These are phyloP conservation scores for Caenorhabditis remanei DNA, from an alignment of 1,140 invertebrate species.

Conservation along the genomic window DNA sequence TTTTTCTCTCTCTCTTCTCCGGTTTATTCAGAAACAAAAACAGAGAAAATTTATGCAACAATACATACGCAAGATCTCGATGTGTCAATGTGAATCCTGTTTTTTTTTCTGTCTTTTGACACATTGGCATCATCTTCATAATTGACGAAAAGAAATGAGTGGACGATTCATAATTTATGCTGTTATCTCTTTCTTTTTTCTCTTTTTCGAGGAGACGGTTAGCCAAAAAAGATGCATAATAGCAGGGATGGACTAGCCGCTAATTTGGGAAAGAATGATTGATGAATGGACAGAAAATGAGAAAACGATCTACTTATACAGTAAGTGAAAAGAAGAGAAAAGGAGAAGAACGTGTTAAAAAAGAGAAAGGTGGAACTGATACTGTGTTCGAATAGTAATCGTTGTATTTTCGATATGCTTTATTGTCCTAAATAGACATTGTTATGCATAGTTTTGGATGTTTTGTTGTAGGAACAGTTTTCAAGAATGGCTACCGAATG, in stretches of 20 bases:
- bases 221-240: conserved; percentile 30
- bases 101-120: neutral
- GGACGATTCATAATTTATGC: conserved; percentile 40
- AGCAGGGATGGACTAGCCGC: conserved; percentile 23
- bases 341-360: neutral
- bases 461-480: too few relatives aligned
- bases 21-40: neutral
- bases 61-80: conserved; percentile 24
- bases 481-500: too few relatives aligned
- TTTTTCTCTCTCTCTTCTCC: neutral
- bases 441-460: too few relatives aligned
- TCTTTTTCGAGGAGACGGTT: neutral
- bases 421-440: too few relatives aligned
- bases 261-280: conserved; percentile 30
- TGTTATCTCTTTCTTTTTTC: conserved; percentile 41
- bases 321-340: neutral
- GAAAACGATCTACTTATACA: neutral
- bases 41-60: conserved; percentile 3
- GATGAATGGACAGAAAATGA: neutral
- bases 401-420: neutral
- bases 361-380: conserved; percentile 18
- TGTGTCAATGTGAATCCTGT: neutral
- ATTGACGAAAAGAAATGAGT: neutral
- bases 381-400: neutral
- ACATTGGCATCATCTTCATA: conserved; percentile 11